phyloP scores from a whole-genome alignment of 1,140 invertebrate species.

The Tetramorium alpestre region DNA sequence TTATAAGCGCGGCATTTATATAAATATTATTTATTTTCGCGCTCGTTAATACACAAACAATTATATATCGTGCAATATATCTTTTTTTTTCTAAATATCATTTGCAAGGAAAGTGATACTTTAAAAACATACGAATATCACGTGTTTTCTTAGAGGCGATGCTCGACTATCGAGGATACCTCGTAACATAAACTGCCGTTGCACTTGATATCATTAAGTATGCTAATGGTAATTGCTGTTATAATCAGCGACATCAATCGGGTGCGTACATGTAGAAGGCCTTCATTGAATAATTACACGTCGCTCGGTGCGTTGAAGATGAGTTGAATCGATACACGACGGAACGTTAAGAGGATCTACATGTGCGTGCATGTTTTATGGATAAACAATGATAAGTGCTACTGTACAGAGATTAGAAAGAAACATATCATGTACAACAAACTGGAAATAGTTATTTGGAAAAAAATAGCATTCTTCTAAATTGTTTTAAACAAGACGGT shows the following conservation, averaged over 20 bases:
- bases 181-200: slow-evolving; percentile 57
- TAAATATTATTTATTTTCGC: slow-evolving; percentile 13
- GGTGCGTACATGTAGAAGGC: slow-evolving; percentile 75
- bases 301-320: slow-evolving; percentile 78
- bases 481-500: not conserved
- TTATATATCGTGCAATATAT: not conserved
- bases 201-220: slow-evolving; percentile 80
- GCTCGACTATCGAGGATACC: slow-evolving; percentile 35
- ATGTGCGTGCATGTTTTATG: slow-evolving; percentile 64
- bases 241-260: slow-evolving; percentile 83
- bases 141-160: slow-evolving; percentile 51
- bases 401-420: slow-evolving; percentile 2
- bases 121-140: not conserved
- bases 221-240: slow-evolving; percentile 82
- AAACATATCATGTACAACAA: not conserved
- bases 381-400: slow-evolving; percentile 41
- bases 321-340: slow-evolving; percentile 76
- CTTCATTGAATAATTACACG: slow-evolving; percentile 83
- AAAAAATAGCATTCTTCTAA: not conserved
- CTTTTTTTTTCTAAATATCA: not conserved
- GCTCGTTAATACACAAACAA: not conserved
- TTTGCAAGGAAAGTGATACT: not conserved
- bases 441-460: not conserved
- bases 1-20: not conserved
- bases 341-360: slow-evolving; percentile 66